phyloP scores from a whole-genome alignment of 2,888 invertebrate genomes.

The Epirrhoe alternata region DNA sequence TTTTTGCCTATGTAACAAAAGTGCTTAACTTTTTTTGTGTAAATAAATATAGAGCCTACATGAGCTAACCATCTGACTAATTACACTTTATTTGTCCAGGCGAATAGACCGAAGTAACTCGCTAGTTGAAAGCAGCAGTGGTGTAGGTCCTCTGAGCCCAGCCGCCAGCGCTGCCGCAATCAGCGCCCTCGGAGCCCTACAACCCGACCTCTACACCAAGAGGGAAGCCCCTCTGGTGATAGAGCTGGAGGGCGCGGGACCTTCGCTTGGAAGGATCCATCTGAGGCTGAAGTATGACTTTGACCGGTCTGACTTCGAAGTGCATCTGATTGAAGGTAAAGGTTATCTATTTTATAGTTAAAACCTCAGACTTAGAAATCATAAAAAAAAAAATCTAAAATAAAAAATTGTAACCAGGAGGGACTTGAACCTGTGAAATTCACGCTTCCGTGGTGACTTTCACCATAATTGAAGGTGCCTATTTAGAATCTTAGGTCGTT shows the following conservation, averaged over 20 bases:
- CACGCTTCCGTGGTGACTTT: no score
- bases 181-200: constrained; percentile 90
- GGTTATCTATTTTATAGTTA: no score
- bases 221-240: constrained; percentile 92
- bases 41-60: no score
- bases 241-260: constrained; percentile 86
- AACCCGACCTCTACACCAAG: constrained; percentile 94
- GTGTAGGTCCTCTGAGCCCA: constrained; percentile 73
- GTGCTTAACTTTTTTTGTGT: no score
- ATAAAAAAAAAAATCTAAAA: no score
- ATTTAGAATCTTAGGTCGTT: no score
- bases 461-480: no score
- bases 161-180: constrained; percentile 69
- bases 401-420: no score
- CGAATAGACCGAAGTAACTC: constrained; percentile 84
- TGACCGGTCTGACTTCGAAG: constrained; percentile 94
- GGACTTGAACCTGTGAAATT: no score
- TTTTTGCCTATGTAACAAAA: no score
- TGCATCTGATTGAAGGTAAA: constrained; percentile 95
- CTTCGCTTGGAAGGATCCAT: constrained; percentile 92
- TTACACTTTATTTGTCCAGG: constrained; percentile 49
- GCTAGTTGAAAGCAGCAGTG: constrained; percentile 78
- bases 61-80: not conserved
- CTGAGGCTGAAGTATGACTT: constrained; percentile 95
- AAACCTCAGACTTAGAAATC: no score